Base-by-base conservation (phyloP, 2,113 vertebrate genomes). In the Dolichotis patagonum region DNA sequence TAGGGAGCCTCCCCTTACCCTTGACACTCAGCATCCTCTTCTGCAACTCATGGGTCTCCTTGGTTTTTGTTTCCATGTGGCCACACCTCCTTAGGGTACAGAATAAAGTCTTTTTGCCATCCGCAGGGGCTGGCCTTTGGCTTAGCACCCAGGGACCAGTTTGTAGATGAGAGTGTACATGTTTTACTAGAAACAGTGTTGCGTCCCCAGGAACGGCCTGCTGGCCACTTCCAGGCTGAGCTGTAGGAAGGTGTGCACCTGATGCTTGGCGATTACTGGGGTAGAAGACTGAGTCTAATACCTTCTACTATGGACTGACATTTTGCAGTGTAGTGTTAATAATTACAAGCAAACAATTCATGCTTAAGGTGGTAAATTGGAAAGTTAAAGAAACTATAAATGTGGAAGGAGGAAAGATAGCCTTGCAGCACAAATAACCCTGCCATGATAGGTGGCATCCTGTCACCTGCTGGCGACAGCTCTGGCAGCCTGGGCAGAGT, bases 381-480 rank as follows among this genome's bases (percentile, higher is more conserved):
- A 12, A 94, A 85, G 62, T 77, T 94, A 17, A 83, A 60, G 65
- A 83, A 91, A 84, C 9, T 38, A 24, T 46, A 67, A 71, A 62
- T 67, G 81, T 89, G 63, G 63, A 78, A 65, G 69, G 49, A 26
- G 46, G 60, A 71, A 58, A 8, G 56, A 73, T 6, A 41, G 32
- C 38, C 24, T 77, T n/a, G 60, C 12, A 10, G 32, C 28, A n/a
- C 20, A 38, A n/a, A 43, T 54, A 65, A 7, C 20, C 67, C 24
- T 0, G 2, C 12, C 11, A 2, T 32, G 30, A 4, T 11, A 12
- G 49, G 32, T 69, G n/a, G 38, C 49, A 11, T 90, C 26, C 19
- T 46, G 12, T 24, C 35, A 4, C 52, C 49, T 0, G 0, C 19
- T 46, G 5, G 28, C 8, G 32, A 56, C 13, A 14, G 52, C 58